A percentile compares a stretch with the other conserved stretches of the same genome.
phyloP scores from a whole-genome alignment of 2,113 vertebrate genomes.

The Athene cunicularia region DNA sequence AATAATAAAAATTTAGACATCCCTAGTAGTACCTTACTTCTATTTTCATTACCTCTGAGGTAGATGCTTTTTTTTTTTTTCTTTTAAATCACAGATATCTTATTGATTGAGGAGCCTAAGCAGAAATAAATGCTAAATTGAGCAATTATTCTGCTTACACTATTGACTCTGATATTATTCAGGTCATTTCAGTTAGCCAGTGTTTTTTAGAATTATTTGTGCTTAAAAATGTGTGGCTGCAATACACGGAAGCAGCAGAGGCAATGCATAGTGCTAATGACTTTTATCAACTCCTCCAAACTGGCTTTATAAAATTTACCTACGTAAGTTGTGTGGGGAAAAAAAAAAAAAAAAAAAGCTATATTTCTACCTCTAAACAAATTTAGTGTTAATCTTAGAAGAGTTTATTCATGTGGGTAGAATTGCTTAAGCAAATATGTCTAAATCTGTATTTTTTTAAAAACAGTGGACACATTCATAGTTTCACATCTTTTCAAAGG shows the following conservation, averaged over 20 bases:
- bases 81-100: not conserved
- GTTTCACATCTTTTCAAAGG: not conserved
- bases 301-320: not conserved
- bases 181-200: constrained; percentile 10
- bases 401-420: not conserved
- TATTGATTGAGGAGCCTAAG: constrained; percentile 6
- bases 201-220: not conserved
- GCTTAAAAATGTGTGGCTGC: not conserved
- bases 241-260: not conserved
- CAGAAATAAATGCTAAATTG: not conserved
- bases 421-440: not conserved
- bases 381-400: not conserved
- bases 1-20: not conserved
- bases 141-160: constrained; percentile 17
- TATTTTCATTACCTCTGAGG: not conserved
- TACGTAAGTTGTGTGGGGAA: not conserved
- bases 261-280: not conserved
- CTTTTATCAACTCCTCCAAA: not conserved
- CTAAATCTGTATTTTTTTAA: not conserved
- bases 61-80: not conserved
- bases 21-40: not conserved
- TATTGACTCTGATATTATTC: constrained; percentile 2
- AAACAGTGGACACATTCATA: not conserved
- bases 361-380: not conserved
- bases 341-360: not conserved